phyloP scores from a whole-genome alignment of 2,113 vertebrate species.

The Cyphomyrus plagiostoma region DNA sequence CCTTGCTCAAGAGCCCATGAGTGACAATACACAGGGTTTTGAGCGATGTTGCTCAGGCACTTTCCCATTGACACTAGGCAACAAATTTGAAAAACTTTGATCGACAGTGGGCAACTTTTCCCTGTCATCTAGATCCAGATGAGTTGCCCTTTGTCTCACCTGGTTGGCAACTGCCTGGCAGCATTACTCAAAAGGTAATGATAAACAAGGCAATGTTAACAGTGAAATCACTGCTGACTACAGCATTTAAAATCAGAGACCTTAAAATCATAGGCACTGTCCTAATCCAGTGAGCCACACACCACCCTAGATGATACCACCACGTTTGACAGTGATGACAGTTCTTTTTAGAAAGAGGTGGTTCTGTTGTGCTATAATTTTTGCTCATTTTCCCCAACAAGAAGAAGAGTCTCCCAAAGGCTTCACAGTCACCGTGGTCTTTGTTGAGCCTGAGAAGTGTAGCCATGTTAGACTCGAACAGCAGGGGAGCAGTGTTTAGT shows the following conservation, averaged over 20 bases:
- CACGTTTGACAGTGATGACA: not conserved
- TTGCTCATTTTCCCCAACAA: not conserved
- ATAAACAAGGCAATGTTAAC: not conserved
- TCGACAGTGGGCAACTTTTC: not conserved
- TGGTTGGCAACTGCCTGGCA: not conserved
- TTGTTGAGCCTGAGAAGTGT: not conserved
- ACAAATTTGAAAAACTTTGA: not conserved
- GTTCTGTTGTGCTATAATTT: not conserved
- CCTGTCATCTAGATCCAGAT: not conserved
- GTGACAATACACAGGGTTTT: not conserved
- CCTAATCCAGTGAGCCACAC: not conserved
- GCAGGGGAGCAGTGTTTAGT: not conserved
- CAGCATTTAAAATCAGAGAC: not conserved
- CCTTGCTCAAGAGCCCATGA: not conserved
- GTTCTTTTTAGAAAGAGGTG: not conserved
- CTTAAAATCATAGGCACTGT: not conserved
- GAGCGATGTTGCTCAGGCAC: not conserved
- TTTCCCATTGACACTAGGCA: not conserved
- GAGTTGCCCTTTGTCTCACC: not conserved
- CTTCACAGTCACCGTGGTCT: not conserved
- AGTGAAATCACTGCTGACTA: not conserved
- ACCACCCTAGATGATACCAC: not conserved
- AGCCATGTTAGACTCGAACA: not conserved
- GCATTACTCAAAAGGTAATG: not conserved
- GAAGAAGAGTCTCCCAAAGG: not conserved